Base-by-base conservation (phyloP, 2,797 vertebrate species). In the Cossypha polioptera region DNA sequence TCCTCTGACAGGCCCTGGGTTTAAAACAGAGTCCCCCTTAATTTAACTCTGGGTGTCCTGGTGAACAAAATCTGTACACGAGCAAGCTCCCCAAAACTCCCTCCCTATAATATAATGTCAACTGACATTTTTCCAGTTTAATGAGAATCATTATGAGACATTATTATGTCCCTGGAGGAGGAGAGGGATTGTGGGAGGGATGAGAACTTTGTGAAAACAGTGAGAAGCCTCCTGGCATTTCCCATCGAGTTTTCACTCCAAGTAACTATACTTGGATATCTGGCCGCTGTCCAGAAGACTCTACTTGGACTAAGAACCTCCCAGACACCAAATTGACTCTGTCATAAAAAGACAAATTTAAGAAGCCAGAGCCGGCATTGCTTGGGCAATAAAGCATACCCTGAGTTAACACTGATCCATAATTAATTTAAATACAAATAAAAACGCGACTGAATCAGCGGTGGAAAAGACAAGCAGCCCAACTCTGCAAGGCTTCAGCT, bases 351-450 rank as follows among this genome's bases (percentile, higher is more conserved):
- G 86, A 67, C 57, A 90, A 93, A 94, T 85, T n/a, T 83, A 90
- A 90, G 54, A 90, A 94, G 69, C 79, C 85, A 92, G 87, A 67
- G 35, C 75, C 45, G 43, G 51, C 51, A 75, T 72, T 72, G 40
- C 75, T 92, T 69, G 82, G 79, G 85, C 82, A 84, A 88, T 76
- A 95, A 96, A 91, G 62, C 89, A 90, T 73, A 63, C 36, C 83
- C 59, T 48, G 86, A 91, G 54, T 69, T 94, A 95, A 92, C 92
- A 84, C 2, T 68, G 91, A 95, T 83, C 81, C 69, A 75, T 91
- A 81, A 91, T 95, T 93, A 93, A 96, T 92, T 94, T 75, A 76
- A 92, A 75, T 76, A 72, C 81, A 92, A 82, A 81, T 67, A 97
- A 86, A 91, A 67, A 73, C 2, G 4, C 6, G 35, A 3, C 47